Evolutionary conservation across 2,797 vertebrate genomes (phyloP).

Genomic region (Octomys mimax): DNA sequence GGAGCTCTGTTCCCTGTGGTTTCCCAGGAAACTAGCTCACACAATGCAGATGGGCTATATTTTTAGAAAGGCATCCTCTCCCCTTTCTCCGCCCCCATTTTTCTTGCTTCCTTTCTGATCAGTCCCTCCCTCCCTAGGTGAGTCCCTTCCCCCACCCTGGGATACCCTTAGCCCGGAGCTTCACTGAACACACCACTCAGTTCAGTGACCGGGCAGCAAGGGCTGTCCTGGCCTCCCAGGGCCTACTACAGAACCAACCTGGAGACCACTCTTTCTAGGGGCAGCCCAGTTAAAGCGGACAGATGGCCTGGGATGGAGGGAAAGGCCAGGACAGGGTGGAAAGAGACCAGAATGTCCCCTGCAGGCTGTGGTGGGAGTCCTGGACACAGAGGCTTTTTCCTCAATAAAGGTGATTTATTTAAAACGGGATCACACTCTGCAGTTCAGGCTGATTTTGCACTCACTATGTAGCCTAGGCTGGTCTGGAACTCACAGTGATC

Average conservation of each 20-base stretch:
- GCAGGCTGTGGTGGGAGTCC: not conserved
- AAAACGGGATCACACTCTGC: too few relatives aligned
- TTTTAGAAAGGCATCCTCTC: conserved; percentile 77
- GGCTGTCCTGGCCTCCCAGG: not conserved
- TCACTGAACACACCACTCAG: not conserved
- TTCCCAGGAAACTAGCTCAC: conserved; percentile 74
- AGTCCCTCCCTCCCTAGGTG: not conserved
- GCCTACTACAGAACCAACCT: conserved; percentile 42
- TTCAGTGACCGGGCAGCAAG: not conserved
- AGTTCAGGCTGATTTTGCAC: too few relatives aligned
- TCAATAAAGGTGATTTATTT: not conserved
- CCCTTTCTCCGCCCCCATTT: not conserved
- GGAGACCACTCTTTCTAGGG: conserved; percentile 26
- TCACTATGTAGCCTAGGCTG: too few relatives aligned
- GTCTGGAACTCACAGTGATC: too few relatives aligned
- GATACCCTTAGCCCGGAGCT: conserved; percentile 14
- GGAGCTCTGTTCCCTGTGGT: conserved; percentile 65
- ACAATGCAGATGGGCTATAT: conserved; percentile 72
- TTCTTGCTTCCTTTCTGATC: conserved; percentile 10
- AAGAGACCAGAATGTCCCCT: not conserved
- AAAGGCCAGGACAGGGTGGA: not conserved
- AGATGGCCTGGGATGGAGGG: conserved; percentile 56
- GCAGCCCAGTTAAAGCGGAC: conserved; percentile 57
- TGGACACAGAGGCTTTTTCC: not conserved
- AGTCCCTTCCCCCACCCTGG: not conserved